Evolutionary conservation across 2,797 vertebrate genomes (phyloP), one percentile per base, ranked within the genome.

Genomic region (Threskiornis aethiopicus): DNA sequence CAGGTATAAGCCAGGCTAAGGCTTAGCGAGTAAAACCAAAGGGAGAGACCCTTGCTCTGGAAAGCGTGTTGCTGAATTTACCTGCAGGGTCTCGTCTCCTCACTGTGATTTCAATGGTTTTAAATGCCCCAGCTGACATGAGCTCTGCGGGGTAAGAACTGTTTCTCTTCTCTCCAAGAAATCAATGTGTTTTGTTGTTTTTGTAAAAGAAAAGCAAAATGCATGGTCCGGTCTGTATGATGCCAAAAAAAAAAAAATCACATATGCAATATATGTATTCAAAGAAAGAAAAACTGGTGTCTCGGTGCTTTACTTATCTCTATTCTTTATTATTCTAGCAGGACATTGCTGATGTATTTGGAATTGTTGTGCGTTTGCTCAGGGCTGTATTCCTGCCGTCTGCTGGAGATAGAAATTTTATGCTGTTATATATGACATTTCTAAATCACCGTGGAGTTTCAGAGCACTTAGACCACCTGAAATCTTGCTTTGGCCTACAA

Each of bases 161-260:
- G 26, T 87, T 90, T 89, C 47, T 93, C 76, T 93, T 69, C 73
- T 89, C n/a, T 96, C 37, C 21, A 84, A 90, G 42, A 93, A 90
- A 61, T 83, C 37, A 79, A 52, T 61, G 31, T 84, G 41, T 85
- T 87, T 62, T 87, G 22, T 61, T 78, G 24, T 70, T 93, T 93
- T 93, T 96, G 76, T 87, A 55, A 88, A 92, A 73, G 70, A 94
- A 71, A 77, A 91, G 29, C 47, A 28, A 83, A 81, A 64, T 80
- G 44, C 54, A 47, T 87, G 54, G 31, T 93, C 39, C 82, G 55
- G 55, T 96, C 66, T 88, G 78, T 90, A 55, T 93, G 55, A 69
- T 97, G 81, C 93, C 78, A 90, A 97, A 97, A 91, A 91, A 97
- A 91, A 91, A 51, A 55, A 41, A 59, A 62, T 73, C 69, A 59